phyloP scores from a whole-genome alignment of 2,797 vertebrate genomes.

The Brachyrhaphis roseni region DNA sequence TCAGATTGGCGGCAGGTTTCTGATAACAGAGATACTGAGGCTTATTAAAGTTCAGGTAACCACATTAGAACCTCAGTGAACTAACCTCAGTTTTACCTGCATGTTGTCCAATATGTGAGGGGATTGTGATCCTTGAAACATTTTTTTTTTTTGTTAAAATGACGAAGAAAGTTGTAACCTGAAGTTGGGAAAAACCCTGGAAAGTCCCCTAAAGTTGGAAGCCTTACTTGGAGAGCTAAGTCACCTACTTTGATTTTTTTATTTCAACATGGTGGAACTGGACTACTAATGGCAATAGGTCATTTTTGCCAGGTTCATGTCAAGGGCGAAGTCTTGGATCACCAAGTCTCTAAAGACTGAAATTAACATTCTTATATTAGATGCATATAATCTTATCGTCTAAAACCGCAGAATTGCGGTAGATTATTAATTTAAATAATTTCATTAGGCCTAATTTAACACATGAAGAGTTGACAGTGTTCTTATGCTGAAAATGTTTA shows the following conservation, averaged over 20 bases:
- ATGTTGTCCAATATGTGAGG: background rate
- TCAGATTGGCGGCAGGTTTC: background rate
- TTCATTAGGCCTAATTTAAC: background rate
- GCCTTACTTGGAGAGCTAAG: background rate
- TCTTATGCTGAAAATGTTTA: background rate
- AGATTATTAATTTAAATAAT: background rate
- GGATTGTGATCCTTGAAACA: background rate
- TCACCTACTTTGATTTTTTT: background rate
- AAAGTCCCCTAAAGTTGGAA: background rate
- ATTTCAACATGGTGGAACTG: background rate
- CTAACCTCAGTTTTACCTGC: background rate
- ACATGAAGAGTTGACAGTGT: background rate
- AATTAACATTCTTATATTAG: background rate
- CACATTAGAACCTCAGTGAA: background rate
- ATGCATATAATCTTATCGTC: background rate
- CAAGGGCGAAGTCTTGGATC: background rate
- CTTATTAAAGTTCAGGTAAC: background rate
- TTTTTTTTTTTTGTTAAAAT: background rate
- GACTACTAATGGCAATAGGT: background rate
- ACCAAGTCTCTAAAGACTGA: background rate
- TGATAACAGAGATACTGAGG: conserved; percentile 1
- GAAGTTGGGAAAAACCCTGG: background rate
- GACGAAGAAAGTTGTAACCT: background rate
- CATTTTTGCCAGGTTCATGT: background rate
- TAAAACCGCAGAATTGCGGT: background rate